A percentile compares a stretch with the other conserved stretches of the same genome.
Conservation (phyloP, 2,113 vertebrate species). For the Strix aluco region DNA sequence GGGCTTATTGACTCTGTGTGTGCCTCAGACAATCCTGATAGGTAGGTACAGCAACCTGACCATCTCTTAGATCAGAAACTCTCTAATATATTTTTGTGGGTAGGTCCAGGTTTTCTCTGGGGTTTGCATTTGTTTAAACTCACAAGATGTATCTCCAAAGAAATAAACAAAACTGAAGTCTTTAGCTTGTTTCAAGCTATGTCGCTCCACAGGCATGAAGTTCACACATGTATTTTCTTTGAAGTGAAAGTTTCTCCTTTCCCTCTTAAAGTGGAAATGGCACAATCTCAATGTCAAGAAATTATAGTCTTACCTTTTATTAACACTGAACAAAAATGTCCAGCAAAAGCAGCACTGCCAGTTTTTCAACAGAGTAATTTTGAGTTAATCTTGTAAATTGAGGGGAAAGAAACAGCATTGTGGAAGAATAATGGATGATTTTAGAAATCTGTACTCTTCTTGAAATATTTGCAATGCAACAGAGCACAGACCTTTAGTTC, state of each 20-base stretch:
- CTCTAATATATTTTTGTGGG: background rate
- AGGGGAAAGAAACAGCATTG: background rate
- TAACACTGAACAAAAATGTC: background rate
- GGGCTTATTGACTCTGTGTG: conserved; percentile 92
- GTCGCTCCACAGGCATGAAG: background rate
- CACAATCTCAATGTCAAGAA: background rate
- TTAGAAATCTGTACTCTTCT: background rate
- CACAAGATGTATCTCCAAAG: background rate
- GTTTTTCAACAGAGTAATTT: background rate
- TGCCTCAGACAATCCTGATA: conserved; percentile 92
- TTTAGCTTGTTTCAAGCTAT: background rate
- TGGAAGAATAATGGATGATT: background rate
- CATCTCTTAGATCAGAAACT: background rate
- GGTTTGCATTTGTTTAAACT: background rate
- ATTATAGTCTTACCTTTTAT: background rate
- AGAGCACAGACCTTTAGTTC: background rate
- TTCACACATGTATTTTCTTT: background rate
- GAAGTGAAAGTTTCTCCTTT: background rate
- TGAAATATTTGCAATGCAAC: background rate
- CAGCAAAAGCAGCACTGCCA: background rate
- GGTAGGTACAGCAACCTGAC: conserved; percentile 69
- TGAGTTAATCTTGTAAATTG: background rate
- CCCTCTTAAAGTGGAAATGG: background rate
- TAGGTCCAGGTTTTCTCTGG: background rate
- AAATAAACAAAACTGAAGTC: background rate